Evolutionary conservation across 2,797 vertebrate species (phyloP), one percentile per base, ranked within the genome.

Genomic region (Denticeps clupeoides): DNA sequence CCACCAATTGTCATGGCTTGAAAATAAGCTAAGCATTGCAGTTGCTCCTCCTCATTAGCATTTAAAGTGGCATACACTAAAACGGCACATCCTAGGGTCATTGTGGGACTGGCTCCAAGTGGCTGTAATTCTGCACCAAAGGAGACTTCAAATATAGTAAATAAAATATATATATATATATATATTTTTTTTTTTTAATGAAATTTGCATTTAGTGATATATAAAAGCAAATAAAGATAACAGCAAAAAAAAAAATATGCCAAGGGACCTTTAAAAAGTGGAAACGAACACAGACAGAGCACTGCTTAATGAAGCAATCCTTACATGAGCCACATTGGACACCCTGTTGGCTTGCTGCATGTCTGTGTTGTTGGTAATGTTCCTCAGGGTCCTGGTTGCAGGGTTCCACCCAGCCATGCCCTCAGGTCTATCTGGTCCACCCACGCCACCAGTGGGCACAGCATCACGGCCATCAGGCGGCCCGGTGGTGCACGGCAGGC

Each of bases 291-390:
- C 5, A n/a, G 15, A 3, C 15, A 37, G 5, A 11, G 46, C 5
- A 15, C 7, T 25, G 10, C 27, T 12, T n/a, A 21, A 2, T 22
- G 28, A 12, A 22, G 23, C 12, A 2, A 9, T 27, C 32, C 89
- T 89, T 83, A 97, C 93, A 59, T 94, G 91, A 42, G 89, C 82
- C 53, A 91, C 87, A 47, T 85, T 93, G 50, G 88, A 70, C 0
- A 89, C 89, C 38, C 91, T 83, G 59, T 59, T 85, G 51, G 79
- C 60, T 40, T 90, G 88, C 81, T 88, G 91, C 59, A 91, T 86
- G 61, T 97, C 94, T 16, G 90, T 84, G 65, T 77, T 93, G 74
- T 96, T 96, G 29, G 90, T 96, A 67, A 99, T 97, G 61, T 94
- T 94, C 33, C 93, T 80, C 27, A 99, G 77, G 0, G 91, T 94